Evolutionary conservation across 2,113 vertebrate genomes (phyloP), one percentile per base, ranked within the genome.

Genomic region (Etheostoma spectabile): DNA sequence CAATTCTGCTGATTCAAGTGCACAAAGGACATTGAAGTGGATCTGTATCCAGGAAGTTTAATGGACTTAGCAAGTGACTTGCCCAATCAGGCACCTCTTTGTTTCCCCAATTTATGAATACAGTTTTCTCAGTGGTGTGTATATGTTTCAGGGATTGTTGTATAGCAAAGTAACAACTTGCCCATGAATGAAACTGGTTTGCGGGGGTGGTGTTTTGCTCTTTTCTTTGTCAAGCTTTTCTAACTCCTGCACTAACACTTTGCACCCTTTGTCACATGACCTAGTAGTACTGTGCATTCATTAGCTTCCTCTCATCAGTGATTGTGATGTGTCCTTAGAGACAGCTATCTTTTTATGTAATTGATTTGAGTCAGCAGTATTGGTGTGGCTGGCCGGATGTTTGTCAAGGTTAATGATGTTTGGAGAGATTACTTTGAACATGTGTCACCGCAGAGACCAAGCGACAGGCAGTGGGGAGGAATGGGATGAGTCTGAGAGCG

Each of bases 321-420:
- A 83, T 65, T 61, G 59, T 24, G 53, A 6, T 30, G 71, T 73
- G 68, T 77, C 79, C 76, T 64, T 6, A 21, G 14, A 55, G 57
- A 48, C n/a, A 1, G 18, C 18, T 5, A 3, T 57, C 21, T 42
- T 27, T 51, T 49, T 13, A 19, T 19, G 71, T 72, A 69, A 83
- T 63, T 53, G 74, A 63, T 53, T 24, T 74, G 86, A 78, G 90
- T 92, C 88, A 82, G 92, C 74, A 77, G 74, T 63, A 55, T 38
- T 22, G 55, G 51, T 53, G 24, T 67, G 56, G 75, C 55, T 42
- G 76, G 63, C 77, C 48, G 66, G 57, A 71, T 19, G 30, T 67
- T 74, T 60, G 60, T 89, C 82, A 86, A 90, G 90, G 90, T 85
- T 89, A 91, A 86, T 38, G 30, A 72, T 48, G 76, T 88, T 87